phyloP scores from a whole-genome alignment of 2,888 invertebrate species.

The Noctua janthina region DNA sequence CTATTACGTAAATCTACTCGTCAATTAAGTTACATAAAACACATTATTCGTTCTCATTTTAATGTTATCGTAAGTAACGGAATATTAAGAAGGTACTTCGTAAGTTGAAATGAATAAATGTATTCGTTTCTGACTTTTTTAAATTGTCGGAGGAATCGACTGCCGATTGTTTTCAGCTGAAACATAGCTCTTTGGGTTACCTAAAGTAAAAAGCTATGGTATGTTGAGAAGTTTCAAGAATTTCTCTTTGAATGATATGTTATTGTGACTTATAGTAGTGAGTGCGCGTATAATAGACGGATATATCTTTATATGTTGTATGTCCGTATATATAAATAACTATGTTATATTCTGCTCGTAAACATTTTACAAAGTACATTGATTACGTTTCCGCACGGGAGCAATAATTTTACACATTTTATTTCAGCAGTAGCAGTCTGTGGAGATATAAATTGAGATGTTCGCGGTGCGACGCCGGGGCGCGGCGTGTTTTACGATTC shows the following conservation, averaged over 20 bases:
- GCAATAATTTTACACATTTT: slow-evolving; percentile 79
- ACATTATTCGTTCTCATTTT: slow-evolving; percentile 24
- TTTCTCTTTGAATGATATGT: not conserved
- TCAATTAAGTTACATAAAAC: slow-evolving; percentile 42
- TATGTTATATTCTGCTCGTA: slow-evolving; percentile 72
- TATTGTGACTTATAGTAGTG: not conserved
- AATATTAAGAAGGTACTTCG: slow-evolving; percentile 9
- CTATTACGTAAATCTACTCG: slow-evolving; percentile 47
- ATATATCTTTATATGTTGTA: not conserved
- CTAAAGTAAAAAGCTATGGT: not conserved
- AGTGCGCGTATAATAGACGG: not conserved
- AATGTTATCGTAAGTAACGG: slow-evolving; percentile 14
- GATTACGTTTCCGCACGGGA: slow-evolving; percentile 77
- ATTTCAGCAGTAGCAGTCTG: slow-evolving; percentile 71
- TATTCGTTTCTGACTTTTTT: not conserved
- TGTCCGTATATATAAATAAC: not conserved
- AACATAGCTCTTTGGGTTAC: not conserved
- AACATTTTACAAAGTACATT: slow-evolving; percentile 74
- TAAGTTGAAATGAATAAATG: not conserved
- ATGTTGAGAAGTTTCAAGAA: not conserved
- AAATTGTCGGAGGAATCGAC: not conserved
- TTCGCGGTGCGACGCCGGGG: slow-evolving; percentile 69
- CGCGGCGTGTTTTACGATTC: slow-evolving; percentile 79
- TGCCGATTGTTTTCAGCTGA: not conserved
- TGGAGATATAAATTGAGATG: slow-evolving; percentile 84